Percentiles rank a stretch among this genome's conserved stretches.
phyloP scores from a whole-genome alignment of 2,888 invertebrate species.

The Cremastinae sp. region DNA sequence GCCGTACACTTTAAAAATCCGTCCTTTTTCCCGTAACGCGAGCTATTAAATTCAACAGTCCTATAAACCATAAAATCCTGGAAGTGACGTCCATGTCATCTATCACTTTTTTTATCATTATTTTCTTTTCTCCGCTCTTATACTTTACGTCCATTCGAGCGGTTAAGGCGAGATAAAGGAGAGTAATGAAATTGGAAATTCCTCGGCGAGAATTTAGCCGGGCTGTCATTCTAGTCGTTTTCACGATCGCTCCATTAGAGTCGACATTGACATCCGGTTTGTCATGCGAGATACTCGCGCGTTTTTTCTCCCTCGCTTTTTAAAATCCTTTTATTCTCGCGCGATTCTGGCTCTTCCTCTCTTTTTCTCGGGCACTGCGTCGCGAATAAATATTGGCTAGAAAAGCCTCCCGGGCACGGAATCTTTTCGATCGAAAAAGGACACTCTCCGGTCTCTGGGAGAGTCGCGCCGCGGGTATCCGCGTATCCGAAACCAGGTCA shows the following conservation, averaged over 20 bases:
- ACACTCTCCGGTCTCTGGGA: constrained; percentile 35
- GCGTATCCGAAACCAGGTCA: constrained; percentile 48
- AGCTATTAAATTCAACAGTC: too few relatives aligned
- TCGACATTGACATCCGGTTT: constrained; percentile 43
- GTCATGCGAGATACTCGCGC: constrained; percentile 38
- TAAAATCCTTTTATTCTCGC: neutral
- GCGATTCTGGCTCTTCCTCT: neutral
- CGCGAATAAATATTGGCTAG: constrained; percentile 2
- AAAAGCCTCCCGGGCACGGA: constrained; percentile 29
- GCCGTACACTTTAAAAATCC: constrained; percentile 4
- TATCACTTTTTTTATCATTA: too few relatives aligned
- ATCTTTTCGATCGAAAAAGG: constrained; percentile 51
- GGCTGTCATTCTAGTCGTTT: constrained; percentile 26
- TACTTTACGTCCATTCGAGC: neutral
- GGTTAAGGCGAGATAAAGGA: neutral
- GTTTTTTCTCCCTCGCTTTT: neutral
- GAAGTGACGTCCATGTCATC: too few relatives aligned
- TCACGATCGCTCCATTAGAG: constrained; percentile 46
- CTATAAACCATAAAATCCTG: too few relatives aligned
- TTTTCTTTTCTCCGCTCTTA: too few relatives aligned
- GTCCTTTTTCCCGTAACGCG: neutral
- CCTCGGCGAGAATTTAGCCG: constrained; percentile 4
- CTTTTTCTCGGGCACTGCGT: neutral
- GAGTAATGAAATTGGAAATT: constrained; percentile 4
- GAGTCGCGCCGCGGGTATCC: constrained; percentile 32